phyloP scores from a whole-genome alignment of 2,888 invertebrate species.

The Sepioteuthis lessoniana region DNA sequence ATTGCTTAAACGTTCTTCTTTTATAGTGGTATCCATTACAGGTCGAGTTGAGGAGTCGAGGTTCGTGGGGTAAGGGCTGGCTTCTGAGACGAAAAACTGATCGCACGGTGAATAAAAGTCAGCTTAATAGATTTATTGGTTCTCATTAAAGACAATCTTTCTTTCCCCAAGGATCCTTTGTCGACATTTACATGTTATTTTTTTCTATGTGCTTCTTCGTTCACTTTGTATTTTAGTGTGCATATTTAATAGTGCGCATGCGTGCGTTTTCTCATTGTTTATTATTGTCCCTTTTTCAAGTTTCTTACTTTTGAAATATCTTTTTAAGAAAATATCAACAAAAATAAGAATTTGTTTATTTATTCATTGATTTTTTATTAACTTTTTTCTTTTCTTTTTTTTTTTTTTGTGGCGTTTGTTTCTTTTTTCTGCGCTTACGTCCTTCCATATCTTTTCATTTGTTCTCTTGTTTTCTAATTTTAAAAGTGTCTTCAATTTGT shows the following conservation, averaged over 20 bases:
- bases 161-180: not conserved
- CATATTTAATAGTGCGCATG: not conserved
- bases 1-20: not conserved
- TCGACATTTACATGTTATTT: not conserved
- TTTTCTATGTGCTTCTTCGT: not conserved
- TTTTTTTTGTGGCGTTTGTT: not conserved
- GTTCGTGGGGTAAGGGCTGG: not conserved
- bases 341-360: not conserved
- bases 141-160: conserved; percentile 13
- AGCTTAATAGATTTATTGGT: not conserved
- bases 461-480: not conserved
- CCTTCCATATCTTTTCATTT: not conserved
- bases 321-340: not conserved
- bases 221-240: not conserved
- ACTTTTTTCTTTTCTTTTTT: not conserved
- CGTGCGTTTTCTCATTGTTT: not conserved
- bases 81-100: not conserved
- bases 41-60: not conserved
- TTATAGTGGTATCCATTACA: conserved; percentile 18
- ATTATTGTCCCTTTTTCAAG: not conserved
- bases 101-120: conserved; percentile 33
- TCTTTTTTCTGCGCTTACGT: not conserved
- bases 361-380: not conserved
- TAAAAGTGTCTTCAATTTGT: not conserved
- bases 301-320: not conserved